These are phyloP conservation scores for Macaria liturata DNA, from an alignment of 2,888 invertebrate genomes.

Conservation along the genomic window DNA sequence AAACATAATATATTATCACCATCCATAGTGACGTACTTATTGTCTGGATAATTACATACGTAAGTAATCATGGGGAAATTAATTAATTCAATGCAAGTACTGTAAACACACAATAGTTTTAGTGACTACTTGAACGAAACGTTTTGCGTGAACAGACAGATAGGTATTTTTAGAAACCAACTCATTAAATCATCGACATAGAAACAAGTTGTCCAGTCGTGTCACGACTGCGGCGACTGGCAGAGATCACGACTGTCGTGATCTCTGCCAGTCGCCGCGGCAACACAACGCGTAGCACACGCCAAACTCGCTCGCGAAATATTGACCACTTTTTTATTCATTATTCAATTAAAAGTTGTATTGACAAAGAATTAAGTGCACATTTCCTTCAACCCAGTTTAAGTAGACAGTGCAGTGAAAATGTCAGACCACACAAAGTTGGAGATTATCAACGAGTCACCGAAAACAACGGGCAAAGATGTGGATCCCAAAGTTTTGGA, in stretches of 20 bases:
- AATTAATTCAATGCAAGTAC: too few relatives aligned
- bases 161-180: conserved; percentile 53
- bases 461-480: conserved; percentile 35
- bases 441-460: conserved; percentile 45
- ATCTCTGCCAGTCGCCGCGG: conserved; percentile 12
- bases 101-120: too few relatives aligned
- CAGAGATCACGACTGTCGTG: too few relatives aligned
- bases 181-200: conserved; percentile 40
- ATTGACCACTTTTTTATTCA: too few relatives aligned
- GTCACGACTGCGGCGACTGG: too few relatives aligned
- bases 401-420: conserved; percentile 20
- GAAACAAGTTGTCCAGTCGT: conserved; percentile 11
- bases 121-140: too few relatives aligned
- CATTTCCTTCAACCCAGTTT: conserved; percentile 5
- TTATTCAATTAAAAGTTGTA: too few relatives aligned
- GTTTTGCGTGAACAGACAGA: conserved; percentile 23
- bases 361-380: neutral
- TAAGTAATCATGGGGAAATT: too few relatives aligned
- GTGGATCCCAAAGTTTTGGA: conserved; percentile 55
- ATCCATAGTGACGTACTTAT: too few relatives aligned
- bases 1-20: too few relatives aligned
- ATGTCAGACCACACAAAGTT: conserved; percentile 47
- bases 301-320: neutral
- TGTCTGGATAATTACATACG: too few relatives aligned
- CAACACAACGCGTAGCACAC: conserved; percentile 8